Conservation (phyloP, 2,888 invertebrate genomes). For the Hyles lineata region DNA sequence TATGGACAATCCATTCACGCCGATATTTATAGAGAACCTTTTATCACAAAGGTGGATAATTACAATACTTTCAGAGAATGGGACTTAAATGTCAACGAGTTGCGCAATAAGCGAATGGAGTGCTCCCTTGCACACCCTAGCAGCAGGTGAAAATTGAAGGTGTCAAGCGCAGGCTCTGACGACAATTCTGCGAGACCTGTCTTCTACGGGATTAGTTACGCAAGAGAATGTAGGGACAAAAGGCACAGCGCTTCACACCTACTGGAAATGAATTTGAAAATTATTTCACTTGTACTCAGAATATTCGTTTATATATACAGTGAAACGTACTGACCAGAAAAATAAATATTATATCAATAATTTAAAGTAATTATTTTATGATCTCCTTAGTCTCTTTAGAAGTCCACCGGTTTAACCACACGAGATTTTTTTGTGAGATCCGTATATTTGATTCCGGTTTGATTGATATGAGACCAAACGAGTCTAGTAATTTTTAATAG, state of each 20-base stretch:
- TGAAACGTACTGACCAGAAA: background rate
- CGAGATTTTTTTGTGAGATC: too few relatives aligned
- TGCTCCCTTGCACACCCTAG: slow-evolving; percentile 32
- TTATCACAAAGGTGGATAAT: background rate
- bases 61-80: slow-evolving; percentile 28
- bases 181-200: slow-evolving; percentile 37
- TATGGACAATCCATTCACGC: background rate
- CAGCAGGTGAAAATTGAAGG: slow-evolving; percentile 43
- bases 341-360: too few relatives aligned
- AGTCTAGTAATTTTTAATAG: background rate
- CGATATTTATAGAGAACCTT: background rate
- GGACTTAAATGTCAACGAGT: background rate
- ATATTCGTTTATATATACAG: background rate
- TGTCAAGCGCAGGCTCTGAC: slow-evolving; percentile 49
- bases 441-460: too few relatives aligned
- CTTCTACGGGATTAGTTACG: slow-evolving; percentile 36
- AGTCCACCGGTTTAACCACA: too few relatives aligned
- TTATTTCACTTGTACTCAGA: background rate
- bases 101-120: background rate
- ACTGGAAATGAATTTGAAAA: background rate
- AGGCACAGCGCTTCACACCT: background rate
- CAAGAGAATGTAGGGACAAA: slow-evolving; percentile 28
- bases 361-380: too few relatives aligned
- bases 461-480: too few relatives aligned
- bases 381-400: too few relatives aligned